Base-by-base conservation (phyloP, 1,140 invertebrate genomes). In the Dreissena rostriformis region DNA sequence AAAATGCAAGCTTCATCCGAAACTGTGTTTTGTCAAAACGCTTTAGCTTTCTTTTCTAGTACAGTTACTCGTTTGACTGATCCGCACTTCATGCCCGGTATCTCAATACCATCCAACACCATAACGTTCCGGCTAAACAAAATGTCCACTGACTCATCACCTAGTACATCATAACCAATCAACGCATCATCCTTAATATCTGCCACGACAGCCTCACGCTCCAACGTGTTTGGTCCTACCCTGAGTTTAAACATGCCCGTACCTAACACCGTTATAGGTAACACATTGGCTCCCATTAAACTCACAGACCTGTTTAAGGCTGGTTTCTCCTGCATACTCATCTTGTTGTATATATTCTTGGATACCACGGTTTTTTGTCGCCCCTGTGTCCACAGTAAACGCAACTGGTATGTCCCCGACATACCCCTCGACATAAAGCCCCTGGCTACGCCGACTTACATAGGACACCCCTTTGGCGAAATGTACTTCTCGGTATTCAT, bases 121-220 rank as follows among this genome's bases (percentile, higher is more conserved):
- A n/a, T n/a, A n/a, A n/a, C n/a, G n/a, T n/a, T n/a, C n/a, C n/a
- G n/a, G n/a, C n/a, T n/a, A n/a, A n/a, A n/a, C n/a, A n/a, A n/a
- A n/a, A n/a, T n/a, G n/a, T n/a, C n/a, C n/a, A n/a, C n/a, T n/a
- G n/a, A n/a, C n/a, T n/a, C 53, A 67, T 63, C 75, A 22, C 29
- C 49, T 15, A 76, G 55, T 39, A 39, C 49, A 29, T 77, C 75
- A 67, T 67, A 77, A 15, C 75, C 63, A 5, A 79, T n/a, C 63
- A 79, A 28, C 24, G 76, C 66, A 67, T 79, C 76, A 53, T 70
- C 76, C 19, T 66, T 66, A 49, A 79, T 79, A 63, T 79, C 76
- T 68, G 76, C 76, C 53, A 79, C 76, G 17, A 79, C 39, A 51
- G 68, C 76, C 17, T 79, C 52, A 49, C 66, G 65, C 2, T 10